A percentile compares a stretch with the other conserved stretches of the same genome.
Evolutionary conservation across 1,140 invertebrate species (phyloP).

Genomic region (Cyclina sinensis): DNA sequence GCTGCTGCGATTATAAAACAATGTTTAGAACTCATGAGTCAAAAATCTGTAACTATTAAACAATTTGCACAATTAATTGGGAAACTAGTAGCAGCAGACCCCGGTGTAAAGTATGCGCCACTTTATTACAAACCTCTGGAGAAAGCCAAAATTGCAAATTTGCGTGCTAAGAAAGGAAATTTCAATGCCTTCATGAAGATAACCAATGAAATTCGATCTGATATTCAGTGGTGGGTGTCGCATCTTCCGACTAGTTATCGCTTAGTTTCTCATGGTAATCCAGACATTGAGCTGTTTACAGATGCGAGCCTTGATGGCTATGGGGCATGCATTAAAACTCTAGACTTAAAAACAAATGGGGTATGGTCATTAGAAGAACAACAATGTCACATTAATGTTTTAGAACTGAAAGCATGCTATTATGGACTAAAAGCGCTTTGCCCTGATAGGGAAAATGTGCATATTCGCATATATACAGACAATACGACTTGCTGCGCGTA

Average conservation of each 20-base stretch:
- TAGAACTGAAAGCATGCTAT: conserved; percentile 56
- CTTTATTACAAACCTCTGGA: too few species aligned
- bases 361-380: conserved; percentile 11
- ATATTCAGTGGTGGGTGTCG: conserved; percentile 49
- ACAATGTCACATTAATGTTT: conserved; percentile 63
- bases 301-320: conserved; percentile 52
- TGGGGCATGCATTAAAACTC: conserved; percentile 32
- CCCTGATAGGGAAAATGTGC: not conserved
- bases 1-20: too few species aligned
- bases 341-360: not conserved
- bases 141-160: too few species aligned
- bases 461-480: not conserved
- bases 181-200: conserved; percentile 44
- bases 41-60: not conserved
- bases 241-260: conserved; percentile 10
- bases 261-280: conserved; percentile 4
- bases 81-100: too few species aligned
- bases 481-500: not conserved
- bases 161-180: conserved; percentile 34
- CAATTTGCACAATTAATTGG: not conserved
- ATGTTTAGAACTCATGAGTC: not conserved
- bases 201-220: not conserved
- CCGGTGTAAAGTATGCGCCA: too few species aligned
- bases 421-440: not conserved
- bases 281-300: not conserved